These are phyloP conservation scores for Malacoraja senta DNA, from an alignment of 2,797 vertebrate species.

Conservation along the genomic window DNA sequence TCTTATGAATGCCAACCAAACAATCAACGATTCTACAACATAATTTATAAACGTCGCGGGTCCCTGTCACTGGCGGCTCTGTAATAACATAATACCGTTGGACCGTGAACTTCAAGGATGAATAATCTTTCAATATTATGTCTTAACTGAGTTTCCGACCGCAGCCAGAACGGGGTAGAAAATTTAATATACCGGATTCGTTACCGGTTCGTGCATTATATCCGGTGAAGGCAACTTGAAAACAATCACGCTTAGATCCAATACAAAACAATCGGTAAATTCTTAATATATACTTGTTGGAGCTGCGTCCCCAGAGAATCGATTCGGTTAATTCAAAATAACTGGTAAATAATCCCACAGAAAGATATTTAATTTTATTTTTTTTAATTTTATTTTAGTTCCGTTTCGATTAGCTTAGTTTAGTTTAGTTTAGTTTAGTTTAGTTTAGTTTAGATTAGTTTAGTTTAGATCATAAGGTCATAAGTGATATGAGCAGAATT, in stretches of 20 bases:
- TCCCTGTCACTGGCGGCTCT: neutral
- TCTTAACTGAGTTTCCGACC: neutral
- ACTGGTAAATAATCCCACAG: too few relatives aligned
- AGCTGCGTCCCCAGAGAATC: neutral
- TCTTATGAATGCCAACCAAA: too few relatives aligned
- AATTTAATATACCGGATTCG: neutral
- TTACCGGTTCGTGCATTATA: neutral
- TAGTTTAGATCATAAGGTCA: too few relatives aligned
- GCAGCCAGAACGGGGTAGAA: neutral
- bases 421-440: too few relatives aligned
- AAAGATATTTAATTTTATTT: too few relatives aligned
- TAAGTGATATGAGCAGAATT: too few relatives aligned
- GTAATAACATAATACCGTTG: neutral
- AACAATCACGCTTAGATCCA: neutral
- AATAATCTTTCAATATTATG: neutral
- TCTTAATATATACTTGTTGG: neutral
- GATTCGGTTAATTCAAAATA: neutral
- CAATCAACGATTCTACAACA: too few relatives aligned
- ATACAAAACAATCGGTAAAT: neutral
- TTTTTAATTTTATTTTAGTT: too few relatives aligned
- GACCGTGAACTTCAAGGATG: neutral
- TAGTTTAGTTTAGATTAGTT: too few relatives aligned
- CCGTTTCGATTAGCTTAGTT: too few relatives aligned
- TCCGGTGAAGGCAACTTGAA: neutral
- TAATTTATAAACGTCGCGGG: too few relatives aligned